Base-by-base conservation (phyloP, 1,140 invertebrate species). In the Neodiprion lecontei region DNA sequence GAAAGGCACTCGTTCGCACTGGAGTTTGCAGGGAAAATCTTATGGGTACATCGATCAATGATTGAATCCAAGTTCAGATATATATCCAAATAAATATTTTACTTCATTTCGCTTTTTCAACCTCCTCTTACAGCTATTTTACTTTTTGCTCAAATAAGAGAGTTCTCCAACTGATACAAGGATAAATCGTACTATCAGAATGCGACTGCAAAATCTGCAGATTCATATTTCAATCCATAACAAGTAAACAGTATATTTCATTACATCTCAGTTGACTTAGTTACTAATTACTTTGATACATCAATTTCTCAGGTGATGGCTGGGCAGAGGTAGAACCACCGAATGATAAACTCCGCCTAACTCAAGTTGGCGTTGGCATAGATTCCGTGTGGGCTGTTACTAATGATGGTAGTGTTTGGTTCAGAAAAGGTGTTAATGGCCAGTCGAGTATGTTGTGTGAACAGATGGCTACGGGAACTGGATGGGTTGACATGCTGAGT, bases 321-420 rank as follows among this genome's bases (percentile, higher is more conserved):
- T 98, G 97, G 96, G 82, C 93, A 65, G 92, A 94, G 90, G 93
- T 97, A 1, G 92, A 93, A 75, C 91, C 94, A 53, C 95, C 95
- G 0, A 89, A 92, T 67, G 89, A 90, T 82, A 91, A 91, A 84
- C 90, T 91, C 68, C 92, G 91, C 84, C 89, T 98, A 11, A 85
- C 90, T 53, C 94, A 96, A 86, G 88, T 98, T 7, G 94, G 95
- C 73, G 94, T 97, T 21, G 96, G 97, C 7, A 91, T 90, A n/a
- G 92, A 95, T 89, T 90, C 93, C 5, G 94, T 97, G 9, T 98
- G 97, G 97, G 95, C 94, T 76, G 88, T 97, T 9, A 95, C 94
- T 69, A 93, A 94, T 80, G 94, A 96, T 83, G 92, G 93, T 73
- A 92, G 92, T 82, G 94, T 97, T n/a, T 97, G 96, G 96, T 97